Conservation (phyloP, 2,888 invertebrate genomes). For the Cyrtodaria siliqua region DNA sequence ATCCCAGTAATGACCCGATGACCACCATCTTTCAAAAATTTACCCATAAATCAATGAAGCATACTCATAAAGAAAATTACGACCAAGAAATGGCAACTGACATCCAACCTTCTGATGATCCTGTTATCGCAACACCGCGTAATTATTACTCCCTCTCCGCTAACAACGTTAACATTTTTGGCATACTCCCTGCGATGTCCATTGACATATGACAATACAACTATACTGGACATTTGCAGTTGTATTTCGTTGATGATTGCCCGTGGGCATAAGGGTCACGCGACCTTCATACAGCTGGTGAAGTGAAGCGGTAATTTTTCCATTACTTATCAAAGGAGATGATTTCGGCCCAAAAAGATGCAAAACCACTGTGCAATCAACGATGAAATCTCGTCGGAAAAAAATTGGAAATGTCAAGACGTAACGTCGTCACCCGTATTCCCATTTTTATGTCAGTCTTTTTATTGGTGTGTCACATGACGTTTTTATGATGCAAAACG, state of each 20-base stretch:
- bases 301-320: constrained; percentile 51
- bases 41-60: constrained; percentile 44
- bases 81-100: constrained; percentile 47
- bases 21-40: constrained; percentile 57
- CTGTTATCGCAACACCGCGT: constrained; percentile 45
- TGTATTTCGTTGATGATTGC: constrained; percentile 34
- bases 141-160: constrained; percentile 53
- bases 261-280: constrained; percentile 61
- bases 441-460: constrained; percentile 5
- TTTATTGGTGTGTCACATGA: no score
- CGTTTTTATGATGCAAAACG: no score
- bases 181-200: constrained; percentile 25
- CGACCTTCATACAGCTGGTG: constrained; percentile 34
- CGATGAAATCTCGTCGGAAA: constrained; percentile 14
- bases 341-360: constrained; percentile 9
- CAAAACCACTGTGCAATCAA: constrained; percentile 24
- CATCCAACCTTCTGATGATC: constrained; percentile 27
- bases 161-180: constrained; percentile 53
- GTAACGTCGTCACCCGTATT: constrained; percentile 19
- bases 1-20: constrained; percentile 46
- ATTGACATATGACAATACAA: constrained; percentile 38
- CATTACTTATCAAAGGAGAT: constrained; percentile 55
- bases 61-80: constrained; percentile 63
- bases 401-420: constrained; percentile 33
- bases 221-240: constrained; percentile 56